Percentiles rank a stretch among this genome's conserved stretches.
phyloP scores from a whole-genome alignment of 2,888 invertebrate species.

The Myopa tessellatipennis region DNA sequence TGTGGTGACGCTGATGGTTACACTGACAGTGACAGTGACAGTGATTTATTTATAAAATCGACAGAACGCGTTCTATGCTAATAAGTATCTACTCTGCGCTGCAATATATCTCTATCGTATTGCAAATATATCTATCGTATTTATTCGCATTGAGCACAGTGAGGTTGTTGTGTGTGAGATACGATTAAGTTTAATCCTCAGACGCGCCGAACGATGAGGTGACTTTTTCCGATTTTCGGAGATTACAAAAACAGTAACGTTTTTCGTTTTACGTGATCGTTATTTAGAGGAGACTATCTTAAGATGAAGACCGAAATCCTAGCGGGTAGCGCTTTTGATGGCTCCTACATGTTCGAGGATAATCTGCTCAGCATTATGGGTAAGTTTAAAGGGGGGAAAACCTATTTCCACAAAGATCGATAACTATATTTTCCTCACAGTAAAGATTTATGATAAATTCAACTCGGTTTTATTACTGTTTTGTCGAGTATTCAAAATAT shows the following conservation, averaged over 20 bases:
- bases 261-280: too few relatives aligned
- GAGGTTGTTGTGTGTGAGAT: conserved; percentile 40
- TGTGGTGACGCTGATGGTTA: too few relatives aligned
- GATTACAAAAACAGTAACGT: too few relatives aligned
- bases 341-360: conserved; percentile 64
- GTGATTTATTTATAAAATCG: background rate
- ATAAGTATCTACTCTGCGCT: background rate
- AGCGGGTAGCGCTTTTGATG: conserved; percentile 62
- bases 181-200: background rate
- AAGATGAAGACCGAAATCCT: conserved; percentile 68
- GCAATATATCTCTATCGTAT: too few relatives aligned
- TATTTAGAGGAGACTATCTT: conserved; percentile 45
- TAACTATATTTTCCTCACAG: too few relatives aligned
- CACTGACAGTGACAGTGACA: background rate
- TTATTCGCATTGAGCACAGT: conserved; percentile 40
- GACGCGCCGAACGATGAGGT: conserved; percentile 31
- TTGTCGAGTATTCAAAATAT: too few relatives aligned
- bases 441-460: too few relatives aligned
- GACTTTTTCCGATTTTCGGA: conserved; percentile 19
- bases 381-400: conserved; percentile 49
- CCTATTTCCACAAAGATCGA: background rate
- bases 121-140: too few relatives aligned
- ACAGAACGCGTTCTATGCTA: background rate
- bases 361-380: conserved; percentile 66
- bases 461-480: too few relatives aligned